Evolutionary conservation across 2,797 vertebrate genomes (phyloP), one percentile per base, ranked within the genome.

Genomic region (Hozukius guyotensis): DNA sequence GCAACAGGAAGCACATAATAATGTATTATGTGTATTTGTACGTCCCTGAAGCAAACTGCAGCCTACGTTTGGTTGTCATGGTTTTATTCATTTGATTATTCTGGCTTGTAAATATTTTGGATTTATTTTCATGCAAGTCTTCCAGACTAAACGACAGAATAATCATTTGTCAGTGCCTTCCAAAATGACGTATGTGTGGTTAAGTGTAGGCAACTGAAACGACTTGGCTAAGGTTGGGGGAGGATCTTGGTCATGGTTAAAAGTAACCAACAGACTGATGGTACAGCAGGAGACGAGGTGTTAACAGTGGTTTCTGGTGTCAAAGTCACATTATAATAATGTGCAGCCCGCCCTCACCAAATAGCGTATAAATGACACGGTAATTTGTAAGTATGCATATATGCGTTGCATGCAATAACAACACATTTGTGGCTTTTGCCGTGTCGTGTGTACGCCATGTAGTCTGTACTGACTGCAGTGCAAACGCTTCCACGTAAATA

Each of bases 41-140:
- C 46, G 61, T 73, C 32, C 38, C 34, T 36, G 8, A 76, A 53
- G 65, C 34, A 31, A 32, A 62, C 38, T 29, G 18, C 38, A 75
- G 25, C 63, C 67, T 67, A 75, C 52, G 6, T 70, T 65, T 32
- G 72, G 63, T 78, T 86, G 81, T 74, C 74, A 73, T 71, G 72
- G 67, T 77, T 85, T 71, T 77, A 34, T 59, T 69, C 55, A 55
- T 62, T 76, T 66, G 22, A 74, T 60, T 36, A 59, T 65, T 53
- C 22, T 55, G 4, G 8, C 53, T 53, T 79, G 42, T 59, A 42
- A 32, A 59, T 38, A 31, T 59, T 72, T 46, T 70, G 34, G 10
- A 77, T 77, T 16, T 36, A 76, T 63, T 63, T 38, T 1, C 9
- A 1, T 36, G 5, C 9, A 61, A 18, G 60, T 42, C 60, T 49